Evolutionary conservation across 2,113 vertebrate genomes (phyloP).

Genomic region (Nothobranchius furzeri): DNA sequence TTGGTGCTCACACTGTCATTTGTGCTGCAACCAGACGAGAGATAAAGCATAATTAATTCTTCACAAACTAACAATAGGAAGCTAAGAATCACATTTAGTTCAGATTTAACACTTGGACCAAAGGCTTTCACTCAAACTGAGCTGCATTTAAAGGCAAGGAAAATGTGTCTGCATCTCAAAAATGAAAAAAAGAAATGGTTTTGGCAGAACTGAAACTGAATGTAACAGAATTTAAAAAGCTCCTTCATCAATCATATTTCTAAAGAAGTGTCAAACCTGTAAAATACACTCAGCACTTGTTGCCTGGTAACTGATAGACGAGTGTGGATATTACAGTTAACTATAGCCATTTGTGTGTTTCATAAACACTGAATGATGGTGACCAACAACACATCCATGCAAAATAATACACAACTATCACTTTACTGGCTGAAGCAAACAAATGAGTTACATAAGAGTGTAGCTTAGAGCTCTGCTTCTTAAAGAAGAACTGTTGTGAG

Average conservation of each 20-base stretch:
- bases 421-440: neutral
- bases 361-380: slow-evolving; percentile 8
- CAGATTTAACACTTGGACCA: slow-evolving; percentile 32
- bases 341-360: slow-evolving; percentile 25
- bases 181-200: neutral
- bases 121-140: slow-evolving; percentile 23
- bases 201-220: neutral
- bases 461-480: neutral
- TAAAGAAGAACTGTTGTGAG: slow-evolving; percentile 16
- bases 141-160: slow-evolving; percentile 1
- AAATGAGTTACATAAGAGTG: neutral
- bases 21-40: slow-evolving; percentile 22
- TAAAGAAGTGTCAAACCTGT: slow-evolving; percentile 27
- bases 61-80: slow-evolving; percentile 36
- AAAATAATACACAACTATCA: neutral
- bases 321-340: slow-evolving; percentile 46
- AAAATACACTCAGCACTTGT: slow-evolving; percentile 52
- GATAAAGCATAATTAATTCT: slow-evolving; percentile 49
- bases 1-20: neutral
- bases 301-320: slow-evolving; percentile 62
- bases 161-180: neutral
- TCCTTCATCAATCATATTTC: slow-evolving; percentile 13
- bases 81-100: slow-evolving; percentile 39
- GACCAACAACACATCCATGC: slow-evolving; percentile 3
- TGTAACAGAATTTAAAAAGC: slow-evolving; percentile 3